These are phyloP conservation scores for Alectoris magna DNA, from an alignment of 2,797 vertebrate species.

Conservation along the genomic window DNA sequence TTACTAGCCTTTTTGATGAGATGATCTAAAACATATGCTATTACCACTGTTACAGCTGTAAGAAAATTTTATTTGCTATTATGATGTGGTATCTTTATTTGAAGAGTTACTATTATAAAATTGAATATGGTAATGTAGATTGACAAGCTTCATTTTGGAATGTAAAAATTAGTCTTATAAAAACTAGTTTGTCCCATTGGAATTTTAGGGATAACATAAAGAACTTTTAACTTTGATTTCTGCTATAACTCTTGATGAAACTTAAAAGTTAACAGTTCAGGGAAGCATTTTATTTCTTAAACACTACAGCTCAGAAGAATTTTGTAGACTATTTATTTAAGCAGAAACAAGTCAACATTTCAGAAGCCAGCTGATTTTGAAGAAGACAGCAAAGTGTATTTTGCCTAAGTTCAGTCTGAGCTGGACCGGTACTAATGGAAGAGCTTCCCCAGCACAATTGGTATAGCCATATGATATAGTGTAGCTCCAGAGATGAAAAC, in stretches of 20 bases:
- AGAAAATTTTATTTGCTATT: slow-evolving; percentile 32
- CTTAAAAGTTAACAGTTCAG: slow-evolving; percentile 58
- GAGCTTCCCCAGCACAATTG: neutral
- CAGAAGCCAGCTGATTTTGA: neutral
- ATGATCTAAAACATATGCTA: slow-evolving; percentile 31
- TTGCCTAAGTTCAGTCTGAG: neutral
- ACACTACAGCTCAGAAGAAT: neutral
- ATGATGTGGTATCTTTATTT: slow-evolving; percentile 23
- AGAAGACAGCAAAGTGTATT: neutral
- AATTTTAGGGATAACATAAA: slow-evolving; percentile 9
- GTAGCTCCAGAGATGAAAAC: neutral
- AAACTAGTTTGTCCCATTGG: slow-evolving; percentile 30
- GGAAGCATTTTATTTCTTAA: slow-evolving; percentile 15
- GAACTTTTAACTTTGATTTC: slow-evolving; percentile 58
- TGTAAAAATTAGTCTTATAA: slow-evolving; percentile 49
- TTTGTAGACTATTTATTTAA: neutral
- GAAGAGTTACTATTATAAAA: slow-evolving; percentile 19
- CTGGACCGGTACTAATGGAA: neutral
- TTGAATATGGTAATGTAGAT: slow-evolving; percentile 5
- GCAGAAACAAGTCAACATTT: neutral
- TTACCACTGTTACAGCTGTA: slow-evolving; percentile 14
- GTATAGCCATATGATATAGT: neutral
- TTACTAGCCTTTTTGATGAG: slow-evolving; percentile 24
- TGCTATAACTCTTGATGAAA: slow-evolving; percentile 53
- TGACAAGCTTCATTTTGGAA: slow-evolving; percentile 41